Conservation (phyloP, 2,113 vertebrate genomes). For the Poecile atricapillus region DNA sequence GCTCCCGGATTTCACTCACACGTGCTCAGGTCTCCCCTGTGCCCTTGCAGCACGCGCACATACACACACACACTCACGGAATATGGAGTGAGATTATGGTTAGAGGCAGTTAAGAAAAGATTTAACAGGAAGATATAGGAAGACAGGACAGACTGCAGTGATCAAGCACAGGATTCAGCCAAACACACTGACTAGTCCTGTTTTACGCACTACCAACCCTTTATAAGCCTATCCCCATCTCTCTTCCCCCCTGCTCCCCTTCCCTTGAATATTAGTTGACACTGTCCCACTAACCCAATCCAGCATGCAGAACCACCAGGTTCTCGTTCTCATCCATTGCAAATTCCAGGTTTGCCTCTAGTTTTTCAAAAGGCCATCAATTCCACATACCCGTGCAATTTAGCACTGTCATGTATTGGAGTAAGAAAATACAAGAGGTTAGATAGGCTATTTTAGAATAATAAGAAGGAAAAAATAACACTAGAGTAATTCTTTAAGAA, state of each 20-base stretch:
- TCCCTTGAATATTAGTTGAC: background rate
- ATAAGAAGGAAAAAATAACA: background rate
- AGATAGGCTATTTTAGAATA: background rate
- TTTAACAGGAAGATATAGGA: background rate
- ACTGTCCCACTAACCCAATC: background rate
- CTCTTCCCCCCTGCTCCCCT: fast-evolving
- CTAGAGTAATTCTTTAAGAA: background rate
- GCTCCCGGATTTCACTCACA: background rate
- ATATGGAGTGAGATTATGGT: background rate
- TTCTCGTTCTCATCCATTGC: background rate
- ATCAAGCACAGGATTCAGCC: background rate
- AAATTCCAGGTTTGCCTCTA: background rate
- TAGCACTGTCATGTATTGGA: background rate
- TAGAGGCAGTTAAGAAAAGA: background rate
- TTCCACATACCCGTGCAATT: background rate
- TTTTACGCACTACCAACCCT: background rate
- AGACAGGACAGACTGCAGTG: background rate
- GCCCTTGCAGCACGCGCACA: background rate
- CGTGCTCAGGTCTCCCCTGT: background rate
- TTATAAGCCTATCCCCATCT: fast-evolving
- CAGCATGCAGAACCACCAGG: fast-evolving
- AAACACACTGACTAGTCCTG: background rate
- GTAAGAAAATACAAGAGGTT: background rate
- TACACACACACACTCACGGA: too few relatives aligned
- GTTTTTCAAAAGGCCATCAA: background rate